Conservation (phyloP, 2,113 vertebrate species). For the Gambusia affinis region DNA sequence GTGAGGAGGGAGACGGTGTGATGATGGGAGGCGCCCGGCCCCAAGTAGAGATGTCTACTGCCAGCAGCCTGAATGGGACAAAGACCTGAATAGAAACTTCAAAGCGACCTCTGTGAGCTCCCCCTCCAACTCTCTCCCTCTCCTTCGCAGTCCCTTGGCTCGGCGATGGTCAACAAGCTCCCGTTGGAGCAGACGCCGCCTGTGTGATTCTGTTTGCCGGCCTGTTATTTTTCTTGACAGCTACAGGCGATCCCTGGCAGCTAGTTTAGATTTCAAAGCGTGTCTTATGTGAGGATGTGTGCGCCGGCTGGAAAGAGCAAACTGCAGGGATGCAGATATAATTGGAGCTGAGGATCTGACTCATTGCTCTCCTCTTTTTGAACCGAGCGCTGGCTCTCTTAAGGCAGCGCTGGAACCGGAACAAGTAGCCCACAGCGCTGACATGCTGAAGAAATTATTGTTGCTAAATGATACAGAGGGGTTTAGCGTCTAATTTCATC, state of each 20-base stretch:
- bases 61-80: slow-evolving; percentile 79
- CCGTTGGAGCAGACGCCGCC: slow-evolving; percentile 16
- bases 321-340: slow-evolving; percentile 75
- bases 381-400: slow-evolving; percentile 54
- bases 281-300: slow-evolving; percentile 28
- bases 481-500: slow-evolving; percentile 67
- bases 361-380: slow-evolving; percentile 65
- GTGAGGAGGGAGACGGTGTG: slow-evolving; percentile 55
- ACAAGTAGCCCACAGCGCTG: slow-evolving; percentile 64
- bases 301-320: slow-evolving; percentile 55
- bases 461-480: slow-evolving; percentile 62
- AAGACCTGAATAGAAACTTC: slow-evolving; percentile 82
- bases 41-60: slow-evolving; percentile 80
- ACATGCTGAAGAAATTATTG: slow-evolving; percentile 64
- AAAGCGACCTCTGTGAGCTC: slow-evolving; percentile 77
- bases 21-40: slow-evolving; percentile 58
- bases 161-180: slow-evolving; percentile 71
- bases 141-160: slow-evolving; percentile 55
- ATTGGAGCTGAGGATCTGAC: slow-evolving; percentile 73
- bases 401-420: slow-evolving; percentile 53
- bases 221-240: slow-evolving; percentile 63
- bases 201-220: slow-evolving; percentile 52
- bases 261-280: slow-evolving; percentile 65
- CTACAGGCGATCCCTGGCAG: slow-evolving; percentile 61
- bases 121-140: background rate